Conservation (phyloP, 2,888 invertebrate genomes). For the Eudiplozoon nipponicum region DNA sequence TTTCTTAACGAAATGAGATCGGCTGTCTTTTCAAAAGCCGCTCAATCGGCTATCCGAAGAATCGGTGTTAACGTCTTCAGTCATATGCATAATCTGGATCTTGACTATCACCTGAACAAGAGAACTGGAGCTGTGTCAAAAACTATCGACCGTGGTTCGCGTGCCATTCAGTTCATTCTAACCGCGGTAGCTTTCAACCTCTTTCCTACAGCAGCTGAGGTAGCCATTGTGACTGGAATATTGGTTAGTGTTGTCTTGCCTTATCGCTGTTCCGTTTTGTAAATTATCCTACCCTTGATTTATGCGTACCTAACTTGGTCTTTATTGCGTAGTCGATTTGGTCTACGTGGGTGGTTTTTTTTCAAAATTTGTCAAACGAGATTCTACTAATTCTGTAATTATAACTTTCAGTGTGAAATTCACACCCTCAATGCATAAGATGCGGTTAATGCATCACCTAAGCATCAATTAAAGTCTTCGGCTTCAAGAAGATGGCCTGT, state of each 20-base stretch:
- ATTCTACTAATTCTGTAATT: too few relatives aligned
- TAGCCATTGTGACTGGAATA: constrained; percentile 53
- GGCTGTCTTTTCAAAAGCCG: constrained; percentile 82
- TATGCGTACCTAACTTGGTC: too few relatives aligned
- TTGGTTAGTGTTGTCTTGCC: constrained; percentile 38
- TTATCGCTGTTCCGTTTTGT: too few relatives aligned
- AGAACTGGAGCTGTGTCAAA: constrained; percentile 81
- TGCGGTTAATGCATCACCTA: too few relatives aligned
- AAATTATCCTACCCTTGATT: too few relatives aligned
- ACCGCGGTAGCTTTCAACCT: constrained; percentile 85
- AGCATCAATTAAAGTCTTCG: too few relatives aligned
- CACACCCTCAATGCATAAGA: too few relatives aligned
- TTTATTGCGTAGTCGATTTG: too few relatives aligned
- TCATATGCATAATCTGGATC: constrained; percentile 68
- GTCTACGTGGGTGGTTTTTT: too few relatives aligned
- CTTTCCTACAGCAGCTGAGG: constrained; percentile 70
- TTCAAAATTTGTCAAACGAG: too few relatives aligned
- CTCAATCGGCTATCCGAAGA: constrained; percentile 69
- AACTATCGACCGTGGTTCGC: constrained; percentile 34
- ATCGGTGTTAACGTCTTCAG: constrained; percentile 73
- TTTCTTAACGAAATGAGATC: constrained; percentile 79
- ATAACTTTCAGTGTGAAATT: too few relatives aligned
- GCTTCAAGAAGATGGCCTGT: too few relatives aligned
- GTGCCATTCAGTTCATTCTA: constrained; percentile 75
- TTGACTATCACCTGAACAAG: constrained; percentile 59